Conservation (phyloP, 2,888 invertebrate genomes). For the Leptogaster cylindrica region DNA sequence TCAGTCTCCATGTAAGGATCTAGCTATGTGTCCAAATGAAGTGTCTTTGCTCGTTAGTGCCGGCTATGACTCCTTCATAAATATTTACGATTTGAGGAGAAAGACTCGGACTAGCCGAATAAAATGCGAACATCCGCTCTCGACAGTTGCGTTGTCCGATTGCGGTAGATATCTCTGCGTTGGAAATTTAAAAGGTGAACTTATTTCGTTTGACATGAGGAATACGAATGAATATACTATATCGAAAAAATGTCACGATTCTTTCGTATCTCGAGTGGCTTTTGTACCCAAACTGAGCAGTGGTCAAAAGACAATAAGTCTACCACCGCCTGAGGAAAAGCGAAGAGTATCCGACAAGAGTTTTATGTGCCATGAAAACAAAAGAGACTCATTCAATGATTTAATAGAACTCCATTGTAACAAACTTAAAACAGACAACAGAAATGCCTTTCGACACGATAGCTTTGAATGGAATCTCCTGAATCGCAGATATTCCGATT, state of each 20-base stretch:
- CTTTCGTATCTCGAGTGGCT: constrained; percentile 54
- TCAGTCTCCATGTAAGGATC: constrained; percentile 58
- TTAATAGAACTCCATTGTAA: constrained; percentile 56
- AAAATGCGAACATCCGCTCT: constrained; percentile 55
- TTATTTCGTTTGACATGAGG: constrained; percentile 58
- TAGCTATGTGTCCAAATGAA: constrained; percentile 55
- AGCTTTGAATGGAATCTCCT: constrained; percentile 59
- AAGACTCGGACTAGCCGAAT: constrained; percentile 54
- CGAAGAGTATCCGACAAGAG: no score
- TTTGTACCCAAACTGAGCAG: constrained; percentile 53
- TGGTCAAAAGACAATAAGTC: no score
- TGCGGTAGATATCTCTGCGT: constrained; percentile 59
- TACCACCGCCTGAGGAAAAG: no score
- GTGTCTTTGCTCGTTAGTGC: constrained; percentile 57
- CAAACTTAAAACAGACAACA: constrained; percentile 52
- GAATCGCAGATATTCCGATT: constrained; percentile 47
- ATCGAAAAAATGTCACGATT: constrained; percentile 54
- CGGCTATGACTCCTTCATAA: constrained; percentile 60
- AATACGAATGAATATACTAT: constrained; percentile 54
- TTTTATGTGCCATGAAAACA: constrained; percentile 41
- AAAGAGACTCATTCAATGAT: constrained; percentile 58
- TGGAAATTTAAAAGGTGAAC: constrained; percentile 60
- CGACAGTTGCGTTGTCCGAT: constrained; percentile 56
- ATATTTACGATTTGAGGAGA: constrained; percentile 59
- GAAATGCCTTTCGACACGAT: constrained; percentile 52